These are phyloP conservation scores for Myotis daubentonii DNA, from an alignment of 2,797 vertebrate species.

Conservation along the genomic window DNA sequence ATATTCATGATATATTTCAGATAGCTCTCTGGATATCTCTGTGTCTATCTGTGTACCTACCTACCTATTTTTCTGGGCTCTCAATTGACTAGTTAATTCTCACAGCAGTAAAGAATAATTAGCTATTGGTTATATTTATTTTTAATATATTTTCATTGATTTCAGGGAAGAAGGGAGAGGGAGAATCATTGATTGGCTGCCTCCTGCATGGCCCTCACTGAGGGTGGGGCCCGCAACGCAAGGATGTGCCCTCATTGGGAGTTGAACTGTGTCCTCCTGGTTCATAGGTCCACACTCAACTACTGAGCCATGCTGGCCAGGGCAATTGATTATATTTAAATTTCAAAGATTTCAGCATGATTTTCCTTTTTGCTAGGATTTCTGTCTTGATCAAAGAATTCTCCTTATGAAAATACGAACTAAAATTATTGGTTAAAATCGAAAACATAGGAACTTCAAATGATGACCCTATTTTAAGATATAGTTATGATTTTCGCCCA, in stretches of 20 bases:
- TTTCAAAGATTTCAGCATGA: slow-evolving; percentile 15
- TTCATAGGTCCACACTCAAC: too few relatives aligned
- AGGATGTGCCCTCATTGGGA: too few relatives aligned
- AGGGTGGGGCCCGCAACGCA: too few relatives aligned
- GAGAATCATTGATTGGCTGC: too few relatives aligned
- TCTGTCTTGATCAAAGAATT: slow-evolving; percentile 45
- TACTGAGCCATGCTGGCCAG: too few relatives aligned
- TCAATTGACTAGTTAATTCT: background rate
- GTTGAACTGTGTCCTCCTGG: too few relatives aligned
- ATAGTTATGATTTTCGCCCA: background rate
- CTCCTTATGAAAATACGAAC: slow-evolving; percentile 4
- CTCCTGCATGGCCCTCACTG: too few relatives aligned
- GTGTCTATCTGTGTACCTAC: background rate
- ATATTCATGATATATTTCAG: slow-evolving; percentile 15
- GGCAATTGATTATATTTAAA: slow-evolving; percentile 16
- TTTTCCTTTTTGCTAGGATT: slow-evolving; percentile 5
- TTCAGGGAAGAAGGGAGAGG: too few relatives aligned
- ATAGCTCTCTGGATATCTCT: background rate
- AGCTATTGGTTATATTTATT: background rate
- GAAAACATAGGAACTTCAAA: slow-evolving; percentile 15
- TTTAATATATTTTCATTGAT: too few relatives aligned
- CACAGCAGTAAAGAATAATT: background rate
- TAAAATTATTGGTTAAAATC: slow-evolving; percentile 21
- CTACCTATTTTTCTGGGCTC: background rate
- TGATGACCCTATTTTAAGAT: background rate